These are phyloP conservation scores for Hestina assimilis DNA, from an alignment of 1,140 invertebrate species.

Conservation along the genomic window DNA sequence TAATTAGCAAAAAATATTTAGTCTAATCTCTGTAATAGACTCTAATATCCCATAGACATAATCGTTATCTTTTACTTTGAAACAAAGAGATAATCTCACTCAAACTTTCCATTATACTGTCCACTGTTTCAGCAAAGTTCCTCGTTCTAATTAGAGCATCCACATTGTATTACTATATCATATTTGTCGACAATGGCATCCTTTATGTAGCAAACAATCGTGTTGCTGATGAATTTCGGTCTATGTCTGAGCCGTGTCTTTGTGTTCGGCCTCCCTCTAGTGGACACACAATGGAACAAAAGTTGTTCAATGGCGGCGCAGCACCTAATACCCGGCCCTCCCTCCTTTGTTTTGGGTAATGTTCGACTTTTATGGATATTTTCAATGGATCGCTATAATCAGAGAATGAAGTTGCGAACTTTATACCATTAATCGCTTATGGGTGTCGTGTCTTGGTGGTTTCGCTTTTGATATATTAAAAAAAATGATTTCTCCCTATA, in stretches of 20 bases:
- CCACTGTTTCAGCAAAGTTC: slow-evolving; percentile 28
- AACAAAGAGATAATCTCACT: slow-evolving; percentile 15
- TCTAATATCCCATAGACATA: background rate
- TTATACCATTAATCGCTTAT: slow-evolving; percentile 51
- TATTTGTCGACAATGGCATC: slow-evolving; percentile 75
- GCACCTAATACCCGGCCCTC: slow-evolving; percentile 73
- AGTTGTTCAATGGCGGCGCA: slow-evolving; percentile 73
- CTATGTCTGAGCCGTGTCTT: slow-evolving; percentile 74
- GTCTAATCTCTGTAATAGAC: no score
- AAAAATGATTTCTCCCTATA: no score
- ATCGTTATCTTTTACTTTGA: background rate
- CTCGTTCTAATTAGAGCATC: slow-evolving; percentile 70
- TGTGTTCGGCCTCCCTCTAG: slow-evolving; percentile 66
- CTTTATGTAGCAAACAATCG: slow-evolving; percentile 76
- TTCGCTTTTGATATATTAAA: background rate
- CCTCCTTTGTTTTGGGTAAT: slow-evolving; percentile 74
- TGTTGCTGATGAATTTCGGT: slow-evolving; percentile 76
- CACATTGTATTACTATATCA: slow-evolving; percentile 73
- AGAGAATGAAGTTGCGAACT: slow-evolving; percentile 68
- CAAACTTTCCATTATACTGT: slow-evolving; percentile 19
- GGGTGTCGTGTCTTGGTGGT: slow-evolving; percentile 12
- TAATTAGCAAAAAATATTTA: no score
- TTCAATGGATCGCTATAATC: slow-evolving; percentile 75
- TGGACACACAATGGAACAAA: slow-evolving; percentile 76
- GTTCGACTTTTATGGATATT: slow-evolving; percentile 78